Percentiles rank a stretch among this genome's conserved stretches.
Conservation (phyloP, 2,888 invertebrate genomes). For the Liodrosophila aerea region DNA sequence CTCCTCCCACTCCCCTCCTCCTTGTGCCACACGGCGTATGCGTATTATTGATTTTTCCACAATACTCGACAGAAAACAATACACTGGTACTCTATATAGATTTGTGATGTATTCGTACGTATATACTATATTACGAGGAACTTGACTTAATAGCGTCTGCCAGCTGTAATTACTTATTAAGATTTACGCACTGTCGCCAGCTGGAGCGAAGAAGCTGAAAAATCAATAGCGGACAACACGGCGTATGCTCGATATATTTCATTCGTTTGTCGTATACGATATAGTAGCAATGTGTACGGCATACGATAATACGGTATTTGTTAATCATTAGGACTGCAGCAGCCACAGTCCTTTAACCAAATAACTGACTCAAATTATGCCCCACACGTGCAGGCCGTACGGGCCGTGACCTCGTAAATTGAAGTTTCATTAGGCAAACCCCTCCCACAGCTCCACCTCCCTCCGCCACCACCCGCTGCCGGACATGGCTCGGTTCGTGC, state of each 20-base stretch:
- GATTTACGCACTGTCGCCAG: constrained; percentile 40
- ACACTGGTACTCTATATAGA: not conserved
- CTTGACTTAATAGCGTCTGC: constrained; percentile 49
- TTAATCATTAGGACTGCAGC: constrained; percentile 61
- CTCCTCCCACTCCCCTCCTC: too few relatives aligned
- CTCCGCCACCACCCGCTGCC: constrained; percentile 4
- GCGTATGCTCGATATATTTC: constrained; percentile 53
- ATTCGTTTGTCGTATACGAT: too few relatives aligned
- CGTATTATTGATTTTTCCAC: constrained; percentile 55
- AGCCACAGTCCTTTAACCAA: constrained; percentile 68
- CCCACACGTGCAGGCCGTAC: constrained; percentile 72
- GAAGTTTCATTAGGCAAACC: constrained; percentile 68
- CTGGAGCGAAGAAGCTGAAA: constrained; percentile 28
- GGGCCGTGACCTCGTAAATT: constrained; percentile 77
- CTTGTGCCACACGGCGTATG: constrained; percentile 31
- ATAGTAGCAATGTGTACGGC: not conserved
- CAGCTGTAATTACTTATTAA: constrained; percentile 57
- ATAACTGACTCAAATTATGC: constrained; percentile 75
- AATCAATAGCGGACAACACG: constrained; percentile 53
- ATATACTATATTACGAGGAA: not conserved
- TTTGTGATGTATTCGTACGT: not conserved
- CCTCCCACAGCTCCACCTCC: constrained; percentile 1
- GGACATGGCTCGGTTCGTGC: constrained; percentile 38
- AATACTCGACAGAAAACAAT: constrained; percentile 24
- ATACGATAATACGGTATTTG: constrained; percentile 47